phyloP scores from a whole-genome alignment of 2,888 invertebrate genomes.

The Pycnomerus fuliginosus region DNA sequence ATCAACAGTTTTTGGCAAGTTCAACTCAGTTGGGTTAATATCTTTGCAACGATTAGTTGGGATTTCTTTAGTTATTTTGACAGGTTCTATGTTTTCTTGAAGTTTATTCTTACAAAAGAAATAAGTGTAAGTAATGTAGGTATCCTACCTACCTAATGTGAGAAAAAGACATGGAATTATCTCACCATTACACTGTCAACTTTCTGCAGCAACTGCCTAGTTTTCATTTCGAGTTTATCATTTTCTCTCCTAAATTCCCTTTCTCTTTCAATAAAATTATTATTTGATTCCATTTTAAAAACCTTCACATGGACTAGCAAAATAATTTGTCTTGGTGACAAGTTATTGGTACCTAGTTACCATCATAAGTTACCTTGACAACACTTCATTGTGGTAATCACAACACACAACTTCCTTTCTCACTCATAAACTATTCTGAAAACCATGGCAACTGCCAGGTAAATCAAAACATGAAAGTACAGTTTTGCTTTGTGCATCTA shows the following conservation, averaged over 20 bases:
- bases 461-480: too few relatives aligned
- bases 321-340: too few relatives aligned
- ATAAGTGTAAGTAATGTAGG: background rate
- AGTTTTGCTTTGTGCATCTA: too few relatives aligned
- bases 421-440: too few relatives aligned
- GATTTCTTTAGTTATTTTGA: slow-evolving; percentile 2
- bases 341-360: too few relatives aligned
- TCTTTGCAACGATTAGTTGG: too few relatives aligned
- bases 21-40: slow-evolving; percentile 23
- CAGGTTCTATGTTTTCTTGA: slow-evolving; percentile 31
- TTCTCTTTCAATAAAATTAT: slow-evolving; percentile 46
- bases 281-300: background rate
- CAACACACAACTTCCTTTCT: too few relatives aligned
- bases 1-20: slow-evolving; percentile 31
- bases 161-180: slow-evolving; percentile 4
- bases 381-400: background rate
- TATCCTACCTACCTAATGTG: background rate
- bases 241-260: slow-evolving; percentile 50
- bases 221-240: slow-evolving; percentile 47
- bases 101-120: slow-evolving; percentile 37
- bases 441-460: too few relatives aligned
- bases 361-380: slow-evolving; percentile 6
- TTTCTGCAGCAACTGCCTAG: slow-evolving; percentile 47
- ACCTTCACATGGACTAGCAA: too few relatives aligned
- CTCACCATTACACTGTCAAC: slow-evolving; percentile 49